Evolutionary conservation across 2,888 invertebrate species (phyloP).

Genomic region (Oasisia sp.): DNA sequence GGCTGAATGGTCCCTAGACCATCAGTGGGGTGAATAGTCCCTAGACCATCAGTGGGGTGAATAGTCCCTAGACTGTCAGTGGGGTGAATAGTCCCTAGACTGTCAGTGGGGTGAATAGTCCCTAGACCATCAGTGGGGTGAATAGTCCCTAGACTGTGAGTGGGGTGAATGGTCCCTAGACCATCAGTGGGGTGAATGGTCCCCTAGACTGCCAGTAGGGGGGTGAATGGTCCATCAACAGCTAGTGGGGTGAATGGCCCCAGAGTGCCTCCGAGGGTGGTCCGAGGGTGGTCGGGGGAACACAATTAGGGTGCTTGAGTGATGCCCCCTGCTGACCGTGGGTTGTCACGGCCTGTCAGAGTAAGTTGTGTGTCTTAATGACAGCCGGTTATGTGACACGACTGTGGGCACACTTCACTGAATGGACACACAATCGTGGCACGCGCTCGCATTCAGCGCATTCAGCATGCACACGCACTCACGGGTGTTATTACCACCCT

Average conservation of each 20-base stretch:
- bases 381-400: background rate
- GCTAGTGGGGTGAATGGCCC: background rate
- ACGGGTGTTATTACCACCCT: slow-evolving; percentile 2
- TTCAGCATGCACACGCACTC: slow-evolving; percentile 9
- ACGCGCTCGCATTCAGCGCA: background rate
- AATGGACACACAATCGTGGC: background rate
- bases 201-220: no score
- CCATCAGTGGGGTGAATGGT: no score
- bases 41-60: no score
- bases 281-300: background rate
- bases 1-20: no score
- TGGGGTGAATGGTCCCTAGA: no score
- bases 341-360: background rate
- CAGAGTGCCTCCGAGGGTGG: background rate
- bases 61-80: no score
- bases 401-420: background rate
- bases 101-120: no score
- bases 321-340: background rate
- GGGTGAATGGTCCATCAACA: background rate
- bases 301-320: background rate
- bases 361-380: background rate
- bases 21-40: no score
- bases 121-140: no score
- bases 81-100: no score
- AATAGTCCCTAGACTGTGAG: no score